Evolutionary conservation across 2,888 invertebrate genomes (phyloP), one percentile per base, ranked within the genome.

Genomic region (Prosopocoilus inquinatus): DNA sequence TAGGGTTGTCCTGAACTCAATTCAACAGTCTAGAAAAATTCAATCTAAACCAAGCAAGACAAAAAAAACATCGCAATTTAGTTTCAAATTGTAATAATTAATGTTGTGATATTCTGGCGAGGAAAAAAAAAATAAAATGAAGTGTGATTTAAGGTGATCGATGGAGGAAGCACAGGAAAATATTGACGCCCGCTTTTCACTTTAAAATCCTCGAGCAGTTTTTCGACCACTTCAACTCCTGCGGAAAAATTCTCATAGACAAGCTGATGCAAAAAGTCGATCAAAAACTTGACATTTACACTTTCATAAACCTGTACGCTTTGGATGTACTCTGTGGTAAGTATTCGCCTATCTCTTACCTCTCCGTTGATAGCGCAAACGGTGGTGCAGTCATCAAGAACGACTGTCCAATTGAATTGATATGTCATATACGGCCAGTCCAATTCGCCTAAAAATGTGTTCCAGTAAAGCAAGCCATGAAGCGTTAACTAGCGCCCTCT

Each of bases 111-210:
- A n/a, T n/a, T n/a, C n/a, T n/a, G n/a, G n/a, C n/a, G n/a, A n/a
- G n/a, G n/a, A n/a, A n/a, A 39, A 49, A n/a, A 36, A 36, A n/a
- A 9, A 1, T 36, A 11, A 3, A 36, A 36, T 36, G 36, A 11
- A 36, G 2, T 9, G 11, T 36, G 5, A 5, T 7, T 28, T 4
- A 15, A 55, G 55, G 55, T 12, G 61, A 53, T 16, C 72, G 76
- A 63, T 80, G 80, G 80, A 67, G 72, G 16, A 70, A 72, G 2
- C 75, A 77, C 53, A 68, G 80, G 48, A 78, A 76, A 67, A 66
- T 79, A 51, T 75, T 80, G 28, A 78, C 77, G 0, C 78, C 79
- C 2, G 74, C 78, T 2, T 80, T 80, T 64, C 79, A 79, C 61
- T 72, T 76, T 59, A 73, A 75, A 57, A 72, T 78, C n/a, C 64